phyloP scores from a whole-genome alignment of 1,140 invertebrate genomes.

The Trichoplusia ni region DNA sequence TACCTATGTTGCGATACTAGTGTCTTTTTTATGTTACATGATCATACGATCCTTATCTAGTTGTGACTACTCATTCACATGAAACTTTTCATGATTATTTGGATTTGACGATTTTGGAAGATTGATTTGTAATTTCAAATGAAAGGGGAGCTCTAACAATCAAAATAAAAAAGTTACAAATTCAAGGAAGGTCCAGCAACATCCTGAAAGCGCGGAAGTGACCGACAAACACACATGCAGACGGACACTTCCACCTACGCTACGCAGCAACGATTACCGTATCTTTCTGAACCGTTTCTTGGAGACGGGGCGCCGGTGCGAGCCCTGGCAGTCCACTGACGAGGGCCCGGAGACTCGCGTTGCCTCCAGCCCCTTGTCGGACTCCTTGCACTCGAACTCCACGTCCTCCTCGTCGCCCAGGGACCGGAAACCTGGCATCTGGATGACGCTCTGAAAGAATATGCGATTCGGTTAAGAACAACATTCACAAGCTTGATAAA shows the following conservation, averaged over 20 bases:
- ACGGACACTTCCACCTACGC: slow-evolving; percentile 5
- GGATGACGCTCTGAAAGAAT: slow-evolving; percentile 89
- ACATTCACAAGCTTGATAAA: too few relatives aligned
- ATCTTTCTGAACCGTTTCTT: slow-evolving; percentile 93
- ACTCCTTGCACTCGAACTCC: slow-evolving; percentile 92
- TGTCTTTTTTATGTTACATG: too few relatives aligned
- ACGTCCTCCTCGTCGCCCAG: slow-evolving; percentile 93
- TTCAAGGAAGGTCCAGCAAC: not conserved
- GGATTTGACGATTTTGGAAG: too few relatives aligned
- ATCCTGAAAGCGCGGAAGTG: not conserved
- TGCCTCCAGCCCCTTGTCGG: slow-evolving; percentile 92
- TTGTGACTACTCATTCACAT: too few relatives aligned
- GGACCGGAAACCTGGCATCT: slow-evolving; percentile 93
- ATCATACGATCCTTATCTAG: too few relatives aligned
- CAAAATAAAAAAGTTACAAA: not conserved
- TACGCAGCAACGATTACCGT: slow-evolving; percentile 80
- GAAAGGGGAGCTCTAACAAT: too few relatives aligned
- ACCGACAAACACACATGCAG: not conserved
- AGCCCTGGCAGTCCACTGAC: slow-evolving; percentile 89
- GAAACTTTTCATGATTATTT: too few relatives aligned
- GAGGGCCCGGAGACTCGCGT: slow-evolving; percentile 90
- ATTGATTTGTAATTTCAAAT: too few relatives aligned
- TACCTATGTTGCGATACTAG: too few relatives aligned
- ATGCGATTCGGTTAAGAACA: not conserved
- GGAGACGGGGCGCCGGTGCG: slow-evolving; percentile 87